Evolutionary conservation across 2,888 invertebrate genomes (phyloP).

Genomic region (Tanaodytes sp.): DNA sequence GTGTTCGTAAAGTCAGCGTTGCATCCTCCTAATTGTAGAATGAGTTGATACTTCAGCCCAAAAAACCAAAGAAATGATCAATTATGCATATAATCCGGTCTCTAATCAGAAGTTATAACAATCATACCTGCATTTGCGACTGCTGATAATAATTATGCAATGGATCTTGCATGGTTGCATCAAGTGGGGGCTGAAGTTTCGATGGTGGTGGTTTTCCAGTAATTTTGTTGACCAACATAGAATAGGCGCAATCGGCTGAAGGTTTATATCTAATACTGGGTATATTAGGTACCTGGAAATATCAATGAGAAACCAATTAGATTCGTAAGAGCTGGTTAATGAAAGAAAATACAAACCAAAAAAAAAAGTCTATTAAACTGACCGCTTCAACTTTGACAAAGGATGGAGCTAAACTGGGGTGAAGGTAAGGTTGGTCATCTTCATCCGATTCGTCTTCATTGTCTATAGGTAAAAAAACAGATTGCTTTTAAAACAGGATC

Average conservation of each 20-base stretch:
- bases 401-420: slow-evolving; percentile 83
- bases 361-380: too few species aligned
- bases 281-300: slow-evolving; percentile 76
- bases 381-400: slow-evolving; percentile 79
- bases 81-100: too few species aligned
- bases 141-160: slow-evolving; percentile 64
- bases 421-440: slow-evolving; percentile 82
- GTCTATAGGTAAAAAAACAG: slow-evolving; percentile 62
- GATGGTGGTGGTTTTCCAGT: slow-evolving; percentile 77
- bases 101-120: too few species aligned
- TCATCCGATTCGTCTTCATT: slow-evolving; percentile 74
- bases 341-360: too few species aligned
- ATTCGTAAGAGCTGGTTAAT: too few species aligned
- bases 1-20: too few species aligned
- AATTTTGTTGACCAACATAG: slow-evolving; percentile 89
- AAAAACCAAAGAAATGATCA: too few species aligned
- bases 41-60: too few species aligned
- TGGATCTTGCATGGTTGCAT: slow-evolving; percentile 60
- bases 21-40: too few species aligned
- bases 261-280: slow-evolving; percentile 84
- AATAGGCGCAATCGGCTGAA: slow-evolving; percentile 89
- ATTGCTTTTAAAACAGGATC: too few species aligned
- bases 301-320: slow-evolving; percentile 1
- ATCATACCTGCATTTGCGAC: slow-evolving; percentile 63
- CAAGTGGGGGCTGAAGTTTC: slow-evolving; percentile 57